A percentile compares a stretch with the other conserved stretches of the same genome.
These are phyloP conservation scores for Sphyrna mokarran DNA, from an alignment of 2,113 vertebrate species.

Conservation along the genomic window DNA sequence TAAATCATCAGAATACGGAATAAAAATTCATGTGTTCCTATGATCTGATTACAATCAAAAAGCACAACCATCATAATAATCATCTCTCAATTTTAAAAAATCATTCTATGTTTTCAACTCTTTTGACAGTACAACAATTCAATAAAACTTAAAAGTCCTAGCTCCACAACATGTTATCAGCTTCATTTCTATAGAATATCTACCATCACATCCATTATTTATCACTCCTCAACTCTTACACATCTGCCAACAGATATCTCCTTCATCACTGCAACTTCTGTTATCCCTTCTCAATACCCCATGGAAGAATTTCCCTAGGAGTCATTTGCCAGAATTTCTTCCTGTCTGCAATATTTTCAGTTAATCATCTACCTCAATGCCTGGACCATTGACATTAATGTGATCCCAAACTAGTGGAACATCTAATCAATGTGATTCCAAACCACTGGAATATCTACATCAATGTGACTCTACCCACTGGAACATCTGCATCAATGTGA, in stretches of 20 bases:
- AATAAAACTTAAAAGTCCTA: not conserved
- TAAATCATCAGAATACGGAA: not conserved
- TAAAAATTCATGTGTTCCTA: not conserved
- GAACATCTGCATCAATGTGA: not conserved
- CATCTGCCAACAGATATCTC: not conserved
- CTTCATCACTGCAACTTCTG: not conserved
- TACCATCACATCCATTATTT: not conserved
- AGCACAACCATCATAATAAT: not conserved
- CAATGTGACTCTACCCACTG: not conserved
- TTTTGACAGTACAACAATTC: not conserved
- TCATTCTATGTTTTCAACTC: not conserved
- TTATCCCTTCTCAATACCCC: not conserved
- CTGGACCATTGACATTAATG: not conserved
- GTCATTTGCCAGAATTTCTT: not conserved
- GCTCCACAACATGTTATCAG: not conserved
- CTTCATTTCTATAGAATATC: not conserved
- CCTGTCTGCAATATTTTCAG: not conserved
- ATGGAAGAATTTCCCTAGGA: not conserved
- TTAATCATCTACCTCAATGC: not conserved
- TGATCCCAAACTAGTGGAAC: not conserved
- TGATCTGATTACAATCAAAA: not conserved
- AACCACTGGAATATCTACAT: not conserved
- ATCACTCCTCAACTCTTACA: not conserved
- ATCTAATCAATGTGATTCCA: no score
- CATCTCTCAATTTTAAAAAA: not conserved